These are phyloP conservation scores for Buceros bicornis DNA, from an alignment of 2,797 vertebrate species.

Conservation along the genomic window DNA sequence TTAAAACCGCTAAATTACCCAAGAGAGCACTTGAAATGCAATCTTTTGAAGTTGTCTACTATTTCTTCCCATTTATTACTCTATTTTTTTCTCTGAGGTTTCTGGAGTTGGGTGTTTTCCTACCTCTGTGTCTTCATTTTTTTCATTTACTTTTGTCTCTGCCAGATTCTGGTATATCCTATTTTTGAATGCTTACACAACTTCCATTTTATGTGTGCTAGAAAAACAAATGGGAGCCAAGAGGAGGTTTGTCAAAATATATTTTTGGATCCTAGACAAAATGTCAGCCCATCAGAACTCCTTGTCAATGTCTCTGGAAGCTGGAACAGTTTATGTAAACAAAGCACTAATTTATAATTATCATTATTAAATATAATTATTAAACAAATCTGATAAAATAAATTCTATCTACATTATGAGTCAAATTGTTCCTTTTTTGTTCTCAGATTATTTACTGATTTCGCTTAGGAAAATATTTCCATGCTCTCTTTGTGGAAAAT, in stretches of 20 bases:
- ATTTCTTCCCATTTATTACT: not conserved
- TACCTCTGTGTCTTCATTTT: not conserved
- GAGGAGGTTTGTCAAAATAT: not conserved
- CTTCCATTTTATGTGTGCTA: not conserved
- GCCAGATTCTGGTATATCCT: not conserved
- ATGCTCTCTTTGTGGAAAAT: not conserved
- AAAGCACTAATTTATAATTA: not conserved
- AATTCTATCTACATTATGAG: not conserved
- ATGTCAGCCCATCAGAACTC: not conserved
- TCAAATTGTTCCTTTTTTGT: not conserved
- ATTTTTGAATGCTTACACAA: not conserved
- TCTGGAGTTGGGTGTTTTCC: not conserved
- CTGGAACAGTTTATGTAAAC: not conserved
- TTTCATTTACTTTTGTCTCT: not conserved
- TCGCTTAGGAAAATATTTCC: not conserved
- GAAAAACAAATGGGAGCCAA: not conserved
- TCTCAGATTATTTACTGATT: not conserved
- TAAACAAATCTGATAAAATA: not conserved
- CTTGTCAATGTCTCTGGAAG: not conserved
- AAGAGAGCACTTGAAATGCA: not conserved
- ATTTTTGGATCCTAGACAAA: not conserved
- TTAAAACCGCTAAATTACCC: not conserved
- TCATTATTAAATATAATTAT: not conserved
- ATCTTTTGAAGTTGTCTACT: not conserved
- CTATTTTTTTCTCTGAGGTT: not conserved